A percentile compares a stretch with the other conserved stretches of the same genome.
Conservation (phyloP, 2,797 vertebrate species). For the Kryptopterus vitreolus region DNA sequence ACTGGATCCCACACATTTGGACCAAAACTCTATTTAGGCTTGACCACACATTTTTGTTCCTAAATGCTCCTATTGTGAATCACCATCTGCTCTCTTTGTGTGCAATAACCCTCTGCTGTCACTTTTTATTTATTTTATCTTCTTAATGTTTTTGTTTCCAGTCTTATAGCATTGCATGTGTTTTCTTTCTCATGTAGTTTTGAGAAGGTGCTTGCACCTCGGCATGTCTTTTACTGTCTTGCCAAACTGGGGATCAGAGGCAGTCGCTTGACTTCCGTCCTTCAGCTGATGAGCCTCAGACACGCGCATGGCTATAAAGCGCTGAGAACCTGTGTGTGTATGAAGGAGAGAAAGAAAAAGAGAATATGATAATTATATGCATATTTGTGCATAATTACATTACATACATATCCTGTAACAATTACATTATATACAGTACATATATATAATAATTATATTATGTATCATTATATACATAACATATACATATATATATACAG, state of each 20-base stretch:
- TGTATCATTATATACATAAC: no score
- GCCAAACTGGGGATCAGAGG: conserved; percentile 82
- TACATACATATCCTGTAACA: not conserved
- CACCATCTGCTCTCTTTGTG: conserved; percentile 25
- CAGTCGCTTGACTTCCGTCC: conserved; percentile 73
- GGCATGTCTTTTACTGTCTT: conserved; percentile 90
- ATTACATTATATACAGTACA: no score
- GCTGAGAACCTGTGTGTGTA: conserved; percentile 81
- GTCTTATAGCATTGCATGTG: not conserved
- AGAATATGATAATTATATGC: no score
- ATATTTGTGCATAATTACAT: no score
- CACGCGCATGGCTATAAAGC: conserved; percentile 79
- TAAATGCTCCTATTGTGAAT: conserved; percentile 27
- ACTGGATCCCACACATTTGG: not conserved
- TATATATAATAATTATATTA: no score
- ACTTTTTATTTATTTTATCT: not conserved
- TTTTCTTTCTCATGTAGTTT: not conserved
- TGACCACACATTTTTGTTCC: not conserved
- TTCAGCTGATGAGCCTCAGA: conserved; percentile 87
- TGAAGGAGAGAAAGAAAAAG: not conserved
- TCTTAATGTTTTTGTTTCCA: not conserved
- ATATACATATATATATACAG: no score
- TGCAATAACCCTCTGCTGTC: not conserved
- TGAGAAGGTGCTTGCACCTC: conserved; percentile 71
- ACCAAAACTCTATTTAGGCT: not conserved